These are phyloP conservation scores for Phengaris alcon DNA, from an alignment of 2,888 invertebrate species.

Conservation along the genomic window DNA sequence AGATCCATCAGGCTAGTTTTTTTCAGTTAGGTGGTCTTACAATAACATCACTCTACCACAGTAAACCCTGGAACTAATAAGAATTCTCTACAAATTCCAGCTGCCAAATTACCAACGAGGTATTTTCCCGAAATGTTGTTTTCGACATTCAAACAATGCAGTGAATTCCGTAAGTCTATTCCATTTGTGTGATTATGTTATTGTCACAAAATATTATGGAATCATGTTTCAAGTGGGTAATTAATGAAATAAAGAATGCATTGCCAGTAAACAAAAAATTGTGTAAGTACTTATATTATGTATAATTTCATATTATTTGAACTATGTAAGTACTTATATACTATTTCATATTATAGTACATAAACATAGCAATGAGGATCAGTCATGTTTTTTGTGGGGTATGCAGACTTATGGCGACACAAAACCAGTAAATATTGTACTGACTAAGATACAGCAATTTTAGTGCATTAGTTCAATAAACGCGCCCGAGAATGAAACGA, in stretches of 20 bases:
- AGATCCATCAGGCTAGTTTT: too few relatives aligned
- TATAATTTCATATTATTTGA: neutral
- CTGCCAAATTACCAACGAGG: neutral
- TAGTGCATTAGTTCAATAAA: too few relatives aligned
- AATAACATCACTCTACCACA: neutral
- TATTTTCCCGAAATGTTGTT: neutral
- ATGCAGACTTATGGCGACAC: too few relatives aligned
- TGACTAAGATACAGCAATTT: too few relatives aligned
- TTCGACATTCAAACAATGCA: conserved; percentile 12
- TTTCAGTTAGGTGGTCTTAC: neutral
- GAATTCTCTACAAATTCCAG: neutral
- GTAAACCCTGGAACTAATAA: neutral
- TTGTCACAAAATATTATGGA: conserved; percentile 33
- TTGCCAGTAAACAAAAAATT: too few relatives aligned
- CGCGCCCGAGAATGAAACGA: too few relatives aligned
- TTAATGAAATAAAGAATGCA: neutral
- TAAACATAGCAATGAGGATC: too few relatives aligned
- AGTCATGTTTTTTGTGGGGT: too few relatives aligned
- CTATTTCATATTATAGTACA: too few relatives aligned
- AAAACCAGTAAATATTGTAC: too few relatives aligned
- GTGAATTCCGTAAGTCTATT: conserved; percentile 14
- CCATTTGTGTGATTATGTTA: neutral
- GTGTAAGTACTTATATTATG: too few relatives aligned
- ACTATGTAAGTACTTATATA: too few relatives aligned
- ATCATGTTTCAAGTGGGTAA: neutral